Evolutionary conservation across 2,113 vertebrate genomes (phyloP).

Genomic region (Polypterus senegalus): DNA sequence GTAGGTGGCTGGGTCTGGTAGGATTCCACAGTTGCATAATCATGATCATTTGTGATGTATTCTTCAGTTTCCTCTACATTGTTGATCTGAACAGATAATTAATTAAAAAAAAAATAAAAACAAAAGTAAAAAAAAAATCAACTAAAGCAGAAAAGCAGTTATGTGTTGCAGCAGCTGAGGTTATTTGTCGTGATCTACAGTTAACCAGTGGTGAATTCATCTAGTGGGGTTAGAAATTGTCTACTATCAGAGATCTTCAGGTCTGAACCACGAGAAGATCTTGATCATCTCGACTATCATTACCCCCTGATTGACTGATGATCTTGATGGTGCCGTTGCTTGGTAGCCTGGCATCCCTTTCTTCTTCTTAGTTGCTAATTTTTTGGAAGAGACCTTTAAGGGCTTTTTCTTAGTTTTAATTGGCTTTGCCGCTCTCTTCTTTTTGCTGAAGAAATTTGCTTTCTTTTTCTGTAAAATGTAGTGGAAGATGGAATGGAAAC

Average conservation of each 20-base stretch:
- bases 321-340: slow-evolving; percentile 60
- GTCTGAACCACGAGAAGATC: slow-evolving; percentile 63
- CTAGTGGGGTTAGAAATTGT: slow-evolving; percentile 57
- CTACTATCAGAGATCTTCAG: slow-evolving; percentile 88
- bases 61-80: slow-evolving; percentile 70
- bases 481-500: slow-evolving; percentile 59
- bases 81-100: slow-evolving; percentile 61
- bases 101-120: slow-evolving; percentile 41
- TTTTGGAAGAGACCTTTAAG: slow-evolving; percentile 71
- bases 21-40: slow-evolving; percentile 69
- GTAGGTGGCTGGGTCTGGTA: slow-evolving; percentile 67
- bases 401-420: slow-evolving; percentile 71
- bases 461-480: slow-evolving; percentile 80
- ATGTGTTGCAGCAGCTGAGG: slow-evolving; percentile 7
- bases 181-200: slow-evolving; percentile 35
- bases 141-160: too few species aligned
- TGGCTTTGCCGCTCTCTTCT: slow-evolving; percentile 80
- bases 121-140: slow-evolving; percentile 37
- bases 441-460: slow-evolving; percentile 68
- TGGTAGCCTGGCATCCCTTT: slow-evolving; percentile 60
- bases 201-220: slow-evolving; percentile 47
- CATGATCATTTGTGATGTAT: slow-evolving; percentile 67
- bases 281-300: slow-evolving; percentile 72
- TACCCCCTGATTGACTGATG: slow-evolving; percentile 78
- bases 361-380: slow-evolving; percentile 75